phyloP scores from a whole-genome alignment of 2,888 invertebrate species.

The Cancer borealis region DNA sequence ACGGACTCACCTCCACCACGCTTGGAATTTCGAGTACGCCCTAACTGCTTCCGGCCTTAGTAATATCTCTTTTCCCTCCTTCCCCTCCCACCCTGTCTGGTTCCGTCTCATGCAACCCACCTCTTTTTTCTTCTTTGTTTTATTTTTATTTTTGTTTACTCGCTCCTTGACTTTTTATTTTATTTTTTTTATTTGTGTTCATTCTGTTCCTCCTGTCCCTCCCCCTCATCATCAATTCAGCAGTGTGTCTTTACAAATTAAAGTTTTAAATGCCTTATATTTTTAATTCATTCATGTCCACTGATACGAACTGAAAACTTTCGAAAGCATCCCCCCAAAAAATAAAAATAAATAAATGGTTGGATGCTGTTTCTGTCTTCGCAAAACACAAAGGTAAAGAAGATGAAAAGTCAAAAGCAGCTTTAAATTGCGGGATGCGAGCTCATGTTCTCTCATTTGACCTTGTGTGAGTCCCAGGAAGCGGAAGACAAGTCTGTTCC shows the following conservation, averaged over 20 bases:
- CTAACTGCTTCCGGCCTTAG: constrained; percentile 1
- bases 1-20: neutral
- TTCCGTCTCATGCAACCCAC: neutral
- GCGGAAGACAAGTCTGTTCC: neutral
- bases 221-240: too few species aligned
- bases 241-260: too few species aligned
- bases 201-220: too few species aligned
- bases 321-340: too few species aligned
- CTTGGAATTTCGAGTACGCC: neutral
- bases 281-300: too few species aligned
- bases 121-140: neutral
- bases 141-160: too few species aligned
- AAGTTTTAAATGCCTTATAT: too few species aligned
- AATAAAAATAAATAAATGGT: too few species aligned
- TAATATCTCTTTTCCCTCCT: neutral
- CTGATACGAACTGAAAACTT: too few species aligned
- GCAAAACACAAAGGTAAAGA: neutral
- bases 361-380: neutral
- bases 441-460: neutral
- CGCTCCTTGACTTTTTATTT: neutral
- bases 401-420: neutral
- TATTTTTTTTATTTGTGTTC: neutral
- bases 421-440: neutral
- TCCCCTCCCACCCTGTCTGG: neutral
- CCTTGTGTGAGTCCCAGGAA: neutral